Percentiles rank a stretch among this genome's conserved stretches.
These are phyloP conservation scores for Climacteris rufus DNA, from an alignment of 2,113 vertebrate species.

Conservation along the genomic window DNA sequence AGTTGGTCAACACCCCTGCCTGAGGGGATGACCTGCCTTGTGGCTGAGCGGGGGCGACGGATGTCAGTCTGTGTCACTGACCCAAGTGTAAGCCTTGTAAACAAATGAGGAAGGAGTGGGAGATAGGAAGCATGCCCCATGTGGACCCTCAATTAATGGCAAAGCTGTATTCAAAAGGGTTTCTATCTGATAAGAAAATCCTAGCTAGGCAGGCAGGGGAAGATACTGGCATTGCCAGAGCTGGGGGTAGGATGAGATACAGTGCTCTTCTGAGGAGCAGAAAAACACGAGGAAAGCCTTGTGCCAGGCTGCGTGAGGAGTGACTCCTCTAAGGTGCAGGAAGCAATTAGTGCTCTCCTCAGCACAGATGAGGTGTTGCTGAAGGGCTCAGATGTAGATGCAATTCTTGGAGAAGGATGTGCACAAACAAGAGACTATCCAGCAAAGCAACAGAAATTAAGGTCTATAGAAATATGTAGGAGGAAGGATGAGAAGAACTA, in stretches of 20 bases:
- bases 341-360: background rate
- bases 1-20: background rate
- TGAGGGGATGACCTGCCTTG: background rate
- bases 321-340: background rate
- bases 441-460: background rate
- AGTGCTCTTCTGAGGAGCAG: background rate
- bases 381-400: background rate
- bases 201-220: background rate
- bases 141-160: background rate
- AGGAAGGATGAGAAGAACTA: background rate
- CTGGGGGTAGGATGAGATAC: background rate
- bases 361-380: background rate
- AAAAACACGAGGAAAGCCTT: background rate
- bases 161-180: background rate
- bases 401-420: background rate
- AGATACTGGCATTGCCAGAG: background rate
- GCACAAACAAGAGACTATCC: background rate
- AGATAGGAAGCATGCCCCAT: background rate
- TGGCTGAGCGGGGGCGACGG: fast-evolving
- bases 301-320: background rate
- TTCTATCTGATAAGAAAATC: background rate
- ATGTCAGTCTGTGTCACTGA: background rate
- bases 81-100: background rate
- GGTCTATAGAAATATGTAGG: background rate
- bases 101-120: background rate